These are phyloP conservation scores for Dryobates pubescens DNA, from an alignment of 2,797 vertebrate genomes.

Conservation along the genomic window DNA sequence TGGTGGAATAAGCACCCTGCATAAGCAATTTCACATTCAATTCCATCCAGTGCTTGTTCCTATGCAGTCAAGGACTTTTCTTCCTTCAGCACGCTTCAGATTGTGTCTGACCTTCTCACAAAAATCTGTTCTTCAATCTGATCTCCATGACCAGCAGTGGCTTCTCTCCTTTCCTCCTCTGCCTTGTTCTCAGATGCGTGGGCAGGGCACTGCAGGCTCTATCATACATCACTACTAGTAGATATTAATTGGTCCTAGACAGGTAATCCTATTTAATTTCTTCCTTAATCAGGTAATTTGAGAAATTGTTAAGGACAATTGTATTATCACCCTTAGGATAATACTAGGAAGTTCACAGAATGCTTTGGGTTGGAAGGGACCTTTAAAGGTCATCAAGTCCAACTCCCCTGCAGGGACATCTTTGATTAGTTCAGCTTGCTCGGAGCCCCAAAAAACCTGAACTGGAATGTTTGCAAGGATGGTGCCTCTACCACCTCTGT, in stretches of 20 bases:
- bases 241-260: background rate
- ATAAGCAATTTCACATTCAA: background rate
- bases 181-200: fast-evolving
- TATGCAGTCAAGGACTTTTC: background rate
- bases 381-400: too few species aligned
- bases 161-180: background rate
- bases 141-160: background rate
- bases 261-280: background rate
- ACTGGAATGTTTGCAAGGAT: too few species aligned
- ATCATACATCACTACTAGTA: background rate
- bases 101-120: background rate
- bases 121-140: background rate
- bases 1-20: background rate
- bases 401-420: too few species aligned
- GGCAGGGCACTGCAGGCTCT: background rate
- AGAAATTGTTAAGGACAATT: background rate
- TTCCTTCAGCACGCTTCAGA: background rate
- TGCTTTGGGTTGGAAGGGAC: too few species aligned
- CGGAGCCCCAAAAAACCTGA: too few species aligned
- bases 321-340: background rate
- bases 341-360: too few species aligned
- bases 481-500: too few species aligned
- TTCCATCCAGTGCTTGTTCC: background rate
- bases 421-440: too few species aligned
- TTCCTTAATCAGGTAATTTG: background rate